Evolutionary conservation across 1,140 invertebrate species (phyloP), one percentile per base, ranked within the genome.

Genomic region (Ostrea denselamellosa): DNA sequence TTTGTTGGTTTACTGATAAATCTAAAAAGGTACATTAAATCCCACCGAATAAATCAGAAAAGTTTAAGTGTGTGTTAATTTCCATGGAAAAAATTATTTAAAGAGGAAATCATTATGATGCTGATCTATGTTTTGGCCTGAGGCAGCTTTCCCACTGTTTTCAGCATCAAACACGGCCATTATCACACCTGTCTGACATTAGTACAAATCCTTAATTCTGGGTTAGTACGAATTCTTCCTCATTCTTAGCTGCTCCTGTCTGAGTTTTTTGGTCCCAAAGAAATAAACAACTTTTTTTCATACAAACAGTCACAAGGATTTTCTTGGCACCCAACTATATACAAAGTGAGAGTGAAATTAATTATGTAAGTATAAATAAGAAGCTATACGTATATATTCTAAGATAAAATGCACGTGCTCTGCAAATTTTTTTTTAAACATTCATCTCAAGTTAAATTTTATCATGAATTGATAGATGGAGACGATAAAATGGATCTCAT

Each of bases 281-380:
- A 62, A 28, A 77, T 77, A 77, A 77, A 77, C 68, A 77, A 28
- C 22, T 28, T 77, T 77, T 77, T 19, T 44, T n/a, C 28, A 34
- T 44, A 25, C 28, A 34, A 28, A 28, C 68, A 77, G 68, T 77
- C 28, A 25, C 28, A 34, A 34, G 68, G 22, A 25, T 77, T 17
- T 77, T 77, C 25, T 77, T 77, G 68, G 68, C 68, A 28, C 68
- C 14, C 5, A 25, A 28, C 12, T 77, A 28, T 77, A 77, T 28
- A 77, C 68, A 44, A 44, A 77, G 22, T 77, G 25, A 34, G 25
- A 34, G 68, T 77, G 68, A 19, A n/a, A 77, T 77, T 77, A 34
- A 77, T 77, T 77, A 77, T 77, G 68, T 34, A 77, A 77, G 68
- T 28, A 28, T 77, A 77, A 25, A 77, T 77, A 77, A 77, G 25